Evolutionary conservation across 2,888 invertebrate species (phyloP), one percentile per base, ranked within the genome.

Genomic region (Brachycybe producta): DNA sequence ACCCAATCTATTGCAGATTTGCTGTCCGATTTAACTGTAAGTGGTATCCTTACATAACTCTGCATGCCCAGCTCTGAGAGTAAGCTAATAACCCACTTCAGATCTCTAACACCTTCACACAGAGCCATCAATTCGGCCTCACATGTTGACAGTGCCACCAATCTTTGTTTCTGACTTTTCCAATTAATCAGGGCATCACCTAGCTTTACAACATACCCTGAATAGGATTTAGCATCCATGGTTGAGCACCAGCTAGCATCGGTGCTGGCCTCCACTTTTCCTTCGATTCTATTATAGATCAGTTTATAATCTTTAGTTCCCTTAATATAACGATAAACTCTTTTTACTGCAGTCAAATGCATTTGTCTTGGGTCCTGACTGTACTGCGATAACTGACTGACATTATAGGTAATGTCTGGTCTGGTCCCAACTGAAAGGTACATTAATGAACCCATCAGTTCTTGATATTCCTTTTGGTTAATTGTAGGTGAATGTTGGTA

Each of bases 181-280:
- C 46, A 46, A 21, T 23, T 46, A 23, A 46, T 21, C 24, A 34
- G 21, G 1, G 35, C 13, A 8, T 19, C 5, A 30, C 44, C 44
- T 2, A 44, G 3, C 3, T 19, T 44, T 13, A 28, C 15, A n/a
- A 8, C 2, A 34, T 34, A 45, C 11, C 45, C 45, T 7, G 45
- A 27, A 45, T 19, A 34, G 8, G 45, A 45, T 2, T 45, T 45
- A 1, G 45, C 45, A 45, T 45, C 45, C 8, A 13, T 17, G 17
- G 45, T 19, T 3, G 45, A 17, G 19, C 23, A 30, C 46, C 34
- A 46, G 19, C 34, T 34, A 35, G 46, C 32, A 46, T 35, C 34
- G 26, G 46, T 34, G 23, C 23, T 34, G 19, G 34, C 46, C 23
- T 32, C 3, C 17, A 46, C 26, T 11, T 15, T 21, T 19, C 23